A percentile compares a stretch with the other conserved stretches of the same genome.
These are phyloP conservation scores for Hydrotaea diabolus DNA, from an alignment of 2,888 invertebrate genomes.

Conservation along the genomic window DNA sequence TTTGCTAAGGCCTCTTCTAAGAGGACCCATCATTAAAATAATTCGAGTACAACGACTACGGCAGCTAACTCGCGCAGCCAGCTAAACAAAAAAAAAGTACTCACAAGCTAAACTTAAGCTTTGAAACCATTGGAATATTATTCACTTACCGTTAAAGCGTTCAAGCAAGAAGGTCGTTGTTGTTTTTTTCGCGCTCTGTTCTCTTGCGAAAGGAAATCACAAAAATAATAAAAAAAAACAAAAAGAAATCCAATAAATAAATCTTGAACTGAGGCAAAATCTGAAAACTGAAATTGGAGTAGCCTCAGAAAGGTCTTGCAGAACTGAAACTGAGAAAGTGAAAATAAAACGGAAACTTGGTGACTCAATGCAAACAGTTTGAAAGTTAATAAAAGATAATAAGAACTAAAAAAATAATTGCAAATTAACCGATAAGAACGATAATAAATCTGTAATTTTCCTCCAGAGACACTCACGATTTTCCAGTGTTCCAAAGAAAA, in stretches of 20 bases:
- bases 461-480: not conserved
- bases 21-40: conserved; percentile 62
- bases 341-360: not conserved
- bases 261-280: conserved; percentile 7
- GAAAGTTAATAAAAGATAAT: not conserved
- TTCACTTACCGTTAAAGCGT: conserved; percentile 79
- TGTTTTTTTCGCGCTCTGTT: conserved; percentile 29
- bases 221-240: conserved; percentile 7
- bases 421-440: not conserved
- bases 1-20: conserved; percentile 49
- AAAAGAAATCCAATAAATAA: conserved; percentile 23
- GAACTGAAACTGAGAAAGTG: not conserved
- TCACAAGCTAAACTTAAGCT: conserved; percentile 77
- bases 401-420: not conserved
- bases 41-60: conserved; percentile 32
- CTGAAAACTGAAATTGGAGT: conserved; percentile 15
- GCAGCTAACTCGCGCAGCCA: conserved; percentile 51
- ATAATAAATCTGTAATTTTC: not conserved
- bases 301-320: conserved; percentile 1
- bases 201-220: not conserved
- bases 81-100: conserved; percentile 15
- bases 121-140: conserved; percentile 75
- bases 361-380: not conserved
- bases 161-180: conserved; percentile 75
- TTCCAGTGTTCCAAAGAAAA: not conserved